phyloP scores from a whole-genome alignment of 2,113 vertebrate genomes.

The Larimichthys crocea region DNA sequence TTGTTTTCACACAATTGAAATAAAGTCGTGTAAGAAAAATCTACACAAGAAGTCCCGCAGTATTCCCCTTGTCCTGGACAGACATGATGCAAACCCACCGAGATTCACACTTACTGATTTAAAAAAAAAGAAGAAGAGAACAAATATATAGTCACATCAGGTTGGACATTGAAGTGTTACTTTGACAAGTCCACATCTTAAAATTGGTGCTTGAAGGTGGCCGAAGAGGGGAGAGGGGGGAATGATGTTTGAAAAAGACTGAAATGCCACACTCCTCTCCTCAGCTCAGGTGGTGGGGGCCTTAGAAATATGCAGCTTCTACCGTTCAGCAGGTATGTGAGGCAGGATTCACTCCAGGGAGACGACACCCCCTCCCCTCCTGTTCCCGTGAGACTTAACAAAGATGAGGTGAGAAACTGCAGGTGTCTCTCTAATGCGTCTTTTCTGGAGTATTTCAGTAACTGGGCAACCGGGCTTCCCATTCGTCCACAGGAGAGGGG shows the following conservation, averaged over 20 bases:
- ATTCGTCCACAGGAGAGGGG: slow-evolving; percentile 78
- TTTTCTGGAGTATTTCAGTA: slow-evolving; percentile 76
- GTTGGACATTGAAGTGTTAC: slow-evolving; percentile 51
- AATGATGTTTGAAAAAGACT: slow-evolving; percentile 29
- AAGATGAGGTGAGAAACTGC: slow-evolving; percentile 65
- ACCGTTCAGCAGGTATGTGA: slow-evolving; percentile 58
- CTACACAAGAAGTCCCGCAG: slow-evolving; percentile 79
- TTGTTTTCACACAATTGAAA: slow-evolving; percentile 83
- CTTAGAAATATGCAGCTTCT: slow-evolving; percentile 56
- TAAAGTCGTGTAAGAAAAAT: slow-evolving; percentile 86
- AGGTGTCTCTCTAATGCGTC: slow-evolving; percentile 55
- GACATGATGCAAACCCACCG: slow-evolving; percentile 42
- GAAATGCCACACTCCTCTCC: slow-evolving; percentile 37
- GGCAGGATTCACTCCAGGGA: slow-evolving; percentile 55
- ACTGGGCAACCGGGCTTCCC: slow-evolving; percentile 62
- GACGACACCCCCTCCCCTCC: slow-evolving; percentile 1
- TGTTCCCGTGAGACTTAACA: slow-evolving; percentile 47
- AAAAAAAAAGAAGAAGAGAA: slow-evolving; percentile 26
- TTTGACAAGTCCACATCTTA: slow-evolving; percentile 59
- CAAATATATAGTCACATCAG: slow-evolving; percentile 38
- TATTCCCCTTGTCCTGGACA: slow-evolving; percentile 55
- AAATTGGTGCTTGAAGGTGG: slow-evolving; percentile 29
- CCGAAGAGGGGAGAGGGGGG: slow-evolving; percentile 24
- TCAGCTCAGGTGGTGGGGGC: slow-evolving; percentile 17
- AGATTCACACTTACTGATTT: slow-evolving; percentile 34